Percentiles rank a stretch among this genome's conserved stretches.
Evolutionary conservation across 1,140 invertebrate species (phyloP).

Genomic region (Macrocentrus cingulum): DNA sequence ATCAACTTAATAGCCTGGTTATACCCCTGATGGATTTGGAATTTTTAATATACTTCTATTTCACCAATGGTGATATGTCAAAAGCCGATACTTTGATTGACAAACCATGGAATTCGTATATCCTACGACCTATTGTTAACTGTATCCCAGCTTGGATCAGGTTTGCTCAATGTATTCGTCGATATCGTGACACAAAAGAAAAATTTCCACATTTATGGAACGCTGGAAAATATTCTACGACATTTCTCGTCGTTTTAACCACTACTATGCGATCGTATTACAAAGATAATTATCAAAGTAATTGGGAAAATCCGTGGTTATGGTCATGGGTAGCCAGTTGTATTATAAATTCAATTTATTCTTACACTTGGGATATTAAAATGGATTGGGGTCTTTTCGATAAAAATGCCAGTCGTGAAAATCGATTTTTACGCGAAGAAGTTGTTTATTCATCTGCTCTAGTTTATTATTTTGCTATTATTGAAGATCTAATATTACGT

Average conservation of each 20-base stretch:
- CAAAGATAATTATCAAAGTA: conserved; percentile 51
- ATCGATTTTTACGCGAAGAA: conserved; percentile 70
- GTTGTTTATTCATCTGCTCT: conserved; percentile 67
- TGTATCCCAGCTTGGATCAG: conserved; percentile 96
- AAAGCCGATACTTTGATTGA: conserved; percentile 64
- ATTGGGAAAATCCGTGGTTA: conserved; percentile 67
- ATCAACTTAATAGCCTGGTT: conserved; percentile 94
- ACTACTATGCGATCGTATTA: conserved; percentile 72
- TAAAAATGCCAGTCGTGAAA: conserved; percentile 75
- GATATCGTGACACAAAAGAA: conserved; percentile 87
- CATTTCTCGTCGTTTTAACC: conserved; percentile 92
- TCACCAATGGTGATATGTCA: conserved; percentile 73
- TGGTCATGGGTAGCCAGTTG: conserved; percentile 72
- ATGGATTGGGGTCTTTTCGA: conserved; percentile 94
- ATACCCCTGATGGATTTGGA: conserved; percentile 92
- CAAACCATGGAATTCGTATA: conserved; percentile 64
- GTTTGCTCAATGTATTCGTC: conserved; percentile 94
- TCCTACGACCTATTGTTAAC: conserved; percentile 78
- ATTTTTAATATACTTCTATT: conserved; percentile 85
- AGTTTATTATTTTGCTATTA: conserved; percentile 97
- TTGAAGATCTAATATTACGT: conserved; percentile 92
- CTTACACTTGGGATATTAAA: conserved; percentile 86
- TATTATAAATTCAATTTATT: conserved; percentile 76
- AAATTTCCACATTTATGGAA: conserved; percentile 95
- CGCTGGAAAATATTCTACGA: conserved; percentile 97